Conservation (phyloP, 1,140 invertebrate genomes). For the Panagrolaimus sp. region DNA sequence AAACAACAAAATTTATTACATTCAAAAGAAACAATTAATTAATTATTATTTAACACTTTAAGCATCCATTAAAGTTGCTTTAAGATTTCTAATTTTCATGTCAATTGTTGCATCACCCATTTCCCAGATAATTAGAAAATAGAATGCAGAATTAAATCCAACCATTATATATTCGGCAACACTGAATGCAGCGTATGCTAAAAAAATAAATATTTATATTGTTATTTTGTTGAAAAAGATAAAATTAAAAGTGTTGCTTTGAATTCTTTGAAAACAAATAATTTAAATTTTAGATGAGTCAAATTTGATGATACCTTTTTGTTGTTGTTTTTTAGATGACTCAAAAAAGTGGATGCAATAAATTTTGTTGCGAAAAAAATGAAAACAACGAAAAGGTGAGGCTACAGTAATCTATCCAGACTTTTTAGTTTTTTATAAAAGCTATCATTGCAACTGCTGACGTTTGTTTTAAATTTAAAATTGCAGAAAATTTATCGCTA, state of each 20-base stretch:
- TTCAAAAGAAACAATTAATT: not conserved
- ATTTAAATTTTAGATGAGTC: too few relatives aligned
- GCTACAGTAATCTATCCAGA: too few relatives aligned
- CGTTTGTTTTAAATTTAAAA: too few relatives aligned
- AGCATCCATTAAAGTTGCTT: not conserved
- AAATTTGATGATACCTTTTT: too few relatives aligned
- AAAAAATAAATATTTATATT: conserved; percentile 20
- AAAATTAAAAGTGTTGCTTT: not conserved
- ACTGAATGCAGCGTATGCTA: conserved; percentile 53
- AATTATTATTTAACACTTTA: not conserved
- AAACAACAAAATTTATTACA: not conserved
- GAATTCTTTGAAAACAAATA: not conserved
- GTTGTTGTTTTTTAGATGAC: too few relatives aligned
- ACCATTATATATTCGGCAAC: conserved; percentile 52
- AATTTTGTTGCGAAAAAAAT: not conserved
- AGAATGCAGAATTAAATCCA: conserved; percentile 36
- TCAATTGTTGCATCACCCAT: conserved; percentile 20
- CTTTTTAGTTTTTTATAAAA: too few relatives aligned
- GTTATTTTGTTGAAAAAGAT: not conserved
- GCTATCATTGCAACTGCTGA: too few relatives aligned
- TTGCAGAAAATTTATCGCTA: too few relatives aligned
- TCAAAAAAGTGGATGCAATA: too few relatives aligned
- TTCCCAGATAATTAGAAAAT: conserved; percentile 43
- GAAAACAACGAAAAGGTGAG: too few relatives aligned
- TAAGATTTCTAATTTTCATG: not conserved